A percentile compares a stretch with the other conserved stretches of the same genome.
phyloP scores from a whole-genome alignment of 2,113 vertebrate genomes.

The Pheucticus melanocephalus region DNA sequence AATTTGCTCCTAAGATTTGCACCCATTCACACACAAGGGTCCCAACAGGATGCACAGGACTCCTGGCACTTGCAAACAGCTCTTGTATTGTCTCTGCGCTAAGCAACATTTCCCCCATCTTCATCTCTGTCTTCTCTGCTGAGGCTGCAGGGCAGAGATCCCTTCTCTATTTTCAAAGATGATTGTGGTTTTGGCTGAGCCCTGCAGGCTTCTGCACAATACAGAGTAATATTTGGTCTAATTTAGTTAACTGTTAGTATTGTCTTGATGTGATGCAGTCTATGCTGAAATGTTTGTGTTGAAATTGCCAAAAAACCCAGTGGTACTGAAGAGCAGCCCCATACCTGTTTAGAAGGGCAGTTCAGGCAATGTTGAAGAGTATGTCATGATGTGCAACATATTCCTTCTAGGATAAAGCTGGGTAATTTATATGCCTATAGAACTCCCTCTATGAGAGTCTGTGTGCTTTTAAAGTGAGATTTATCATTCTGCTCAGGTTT shows the following conservation, averaged over 20 bases:
- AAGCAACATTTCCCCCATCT: not conserved
- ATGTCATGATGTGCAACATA: not conserved
- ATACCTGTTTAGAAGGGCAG: not conserved
- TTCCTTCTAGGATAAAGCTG: not conserved
- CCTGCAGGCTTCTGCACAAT: not conserved
- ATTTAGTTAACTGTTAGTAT: not conserved
- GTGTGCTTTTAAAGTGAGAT: not conserved
- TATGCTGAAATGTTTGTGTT: not conserved
- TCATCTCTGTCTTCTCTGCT: not conserved
- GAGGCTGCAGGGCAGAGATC: not conserved
- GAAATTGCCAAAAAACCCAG: not conserved
- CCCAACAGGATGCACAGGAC: not conserved
- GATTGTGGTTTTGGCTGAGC: not conserved
- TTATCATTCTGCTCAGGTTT: not conserved
- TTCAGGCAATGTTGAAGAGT: not conserved
- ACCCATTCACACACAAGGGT: not conserved
- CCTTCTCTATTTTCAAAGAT: not conserved
- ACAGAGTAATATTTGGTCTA: not conserved
- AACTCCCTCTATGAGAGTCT: not conserved
- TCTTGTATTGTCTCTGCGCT: not conserved
- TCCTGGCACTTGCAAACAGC: not conserved
- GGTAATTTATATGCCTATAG: not conserved
- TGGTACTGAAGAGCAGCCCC: not conserved
- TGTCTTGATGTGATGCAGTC: not conserved
- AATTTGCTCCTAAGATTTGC: not conserved